A percentile compares a stretch with the other conserved stretches of the same genome.
phyloP scores from a whole-genome alignment of 2,888 invertebrate species.

The Beris chalybata region DNA sequence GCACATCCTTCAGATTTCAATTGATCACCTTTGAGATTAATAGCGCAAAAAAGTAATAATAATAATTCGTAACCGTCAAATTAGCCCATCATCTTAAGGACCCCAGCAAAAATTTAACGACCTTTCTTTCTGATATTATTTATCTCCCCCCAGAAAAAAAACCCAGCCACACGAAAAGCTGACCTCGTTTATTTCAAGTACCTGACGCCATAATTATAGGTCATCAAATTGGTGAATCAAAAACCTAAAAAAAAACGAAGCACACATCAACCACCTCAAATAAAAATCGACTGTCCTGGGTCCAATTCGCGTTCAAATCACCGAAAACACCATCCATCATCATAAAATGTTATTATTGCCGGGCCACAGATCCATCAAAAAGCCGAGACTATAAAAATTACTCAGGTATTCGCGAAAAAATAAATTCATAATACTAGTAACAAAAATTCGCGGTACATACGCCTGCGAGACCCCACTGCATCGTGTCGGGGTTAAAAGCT shows the following conservation, averaged over 20 bases:
- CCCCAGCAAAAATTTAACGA: no score
- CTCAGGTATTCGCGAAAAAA: background rate
- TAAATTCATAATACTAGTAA: no score
- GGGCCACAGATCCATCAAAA: conserved; percentile 14
- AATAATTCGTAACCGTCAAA: no score
- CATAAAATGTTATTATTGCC: conserved; percentile 28
- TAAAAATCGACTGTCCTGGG: background rate
- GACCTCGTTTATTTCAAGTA: conserved; percentile 31
- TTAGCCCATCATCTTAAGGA: no score
- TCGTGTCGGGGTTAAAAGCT: no score
- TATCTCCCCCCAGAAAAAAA: no score
- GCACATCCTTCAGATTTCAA: no score
- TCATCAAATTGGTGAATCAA: conserved; percentile 23
- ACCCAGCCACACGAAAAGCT: background rate
- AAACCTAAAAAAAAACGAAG: conserved; percentile 18
- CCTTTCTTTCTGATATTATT: no score
- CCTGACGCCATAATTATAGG: conserved; percentile 29
- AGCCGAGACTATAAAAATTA: conserved; percentile 6
- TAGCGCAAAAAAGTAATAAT: no score
- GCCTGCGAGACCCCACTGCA: no score
- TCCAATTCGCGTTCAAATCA: conserved; percentile 19
- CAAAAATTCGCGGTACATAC: no score
- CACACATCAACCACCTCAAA: conserved; percentile 1
- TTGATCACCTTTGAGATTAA: no score
- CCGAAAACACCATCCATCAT: conserved; percentile 24